Base-by-base conservation (phyloP, 2,113 vertebrate genomes). In the Varanus komodoensis region DNA sequence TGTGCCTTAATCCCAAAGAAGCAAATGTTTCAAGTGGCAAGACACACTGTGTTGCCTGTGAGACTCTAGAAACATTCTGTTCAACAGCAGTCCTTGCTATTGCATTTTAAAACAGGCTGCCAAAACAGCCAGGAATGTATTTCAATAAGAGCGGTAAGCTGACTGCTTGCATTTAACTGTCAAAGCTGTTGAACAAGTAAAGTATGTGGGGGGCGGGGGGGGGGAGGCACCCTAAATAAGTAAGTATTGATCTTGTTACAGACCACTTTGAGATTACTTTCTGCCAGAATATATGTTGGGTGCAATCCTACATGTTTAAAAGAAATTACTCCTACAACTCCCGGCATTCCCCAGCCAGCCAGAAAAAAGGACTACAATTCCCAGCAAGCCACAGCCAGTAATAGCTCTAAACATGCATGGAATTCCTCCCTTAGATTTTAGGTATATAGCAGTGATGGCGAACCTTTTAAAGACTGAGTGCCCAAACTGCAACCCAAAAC, bases 21-120 rank as follows among this genome's bases (percentile, higher is more conserved):
- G 81, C 94, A 93, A 94, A 90, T 95, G 93, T 92, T 95, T 89
- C 34, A 17, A 91, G 88, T 87, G 92, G 90, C 38, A 93, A 78
- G 94, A 91, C 91, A 90, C 87, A 74, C 88, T 83, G 75, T 15
- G 21, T 93, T 38, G 52, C 11, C 48, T 91, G 34, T 93, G 94
- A 90, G 93, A 19, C 89, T 93, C 87, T 1, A 57, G 88, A 67
- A 94, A 90, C 91, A 80, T 94, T 81, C 91, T 85, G 91, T 79
- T 91, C 94, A 94, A 92, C 0, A 11, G 80, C 91, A 94, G 94
- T 78, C 73, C 77, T 86, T 92, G 91, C 94, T 67, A 4, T 94
- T 92, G 54, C 0, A 0, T 68, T 82, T 50, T 1, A 6, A 0
- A 0, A 86, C 81, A 81, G 34, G 32, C 84, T 94, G 92, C 92